These are phyloP conservation scores for Oreotrochilus melanogaster DNA, from an alignment of 2,113 vertebrate species.

Conservation along the genomic window DNA sequence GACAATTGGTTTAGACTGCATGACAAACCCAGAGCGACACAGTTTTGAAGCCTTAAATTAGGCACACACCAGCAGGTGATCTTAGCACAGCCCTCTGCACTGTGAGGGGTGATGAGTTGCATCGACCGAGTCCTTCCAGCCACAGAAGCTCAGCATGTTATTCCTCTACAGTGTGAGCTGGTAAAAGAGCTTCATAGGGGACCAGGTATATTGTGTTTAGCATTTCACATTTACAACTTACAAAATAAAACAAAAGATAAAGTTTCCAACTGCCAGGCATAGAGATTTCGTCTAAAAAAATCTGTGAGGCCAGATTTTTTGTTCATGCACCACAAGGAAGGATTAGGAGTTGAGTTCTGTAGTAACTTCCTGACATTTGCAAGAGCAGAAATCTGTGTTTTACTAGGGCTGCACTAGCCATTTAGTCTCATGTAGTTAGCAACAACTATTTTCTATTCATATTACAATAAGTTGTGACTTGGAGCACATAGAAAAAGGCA, in stretches of 20 bases:
- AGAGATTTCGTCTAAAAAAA: background rate
- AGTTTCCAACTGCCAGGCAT: background rate
- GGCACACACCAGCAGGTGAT: background rate
- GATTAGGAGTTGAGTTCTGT: background rate
- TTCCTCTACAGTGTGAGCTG: background rate
- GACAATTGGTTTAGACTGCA: conserved; percentile 1
- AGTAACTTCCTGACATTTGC: background rate
- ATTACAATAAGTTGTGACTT: background rate
- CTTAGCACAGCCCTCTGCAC: background rate
- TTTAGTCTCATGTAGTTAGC: background rate
- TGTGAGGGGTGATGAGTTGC: background rate
- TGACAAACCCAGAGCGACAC: background rate
- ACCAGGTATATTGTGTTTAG: background rate
- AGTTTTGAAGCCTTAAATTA: conserved; percentile 2
- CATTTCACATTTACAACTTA: background rate
- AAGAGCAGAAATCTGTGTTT: background rate
- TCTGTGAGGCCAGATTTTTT: background rate
- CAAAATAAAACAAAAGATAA: background rate
- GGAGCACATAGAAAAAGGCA: background rate
- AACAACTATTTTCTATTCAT: background rate
- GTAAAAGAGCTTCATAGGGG: background rate
- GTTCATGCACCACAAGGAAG: background rate
- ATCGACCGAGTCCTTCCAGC: background rate
- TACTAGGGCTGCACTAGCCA: background rate
- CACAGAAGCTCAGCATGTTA: background rate